Evolutionary conservation across 2,797 vertebrate genomes (phyloP).

Genomic region (Rhabdomys pumilio): DNA sequence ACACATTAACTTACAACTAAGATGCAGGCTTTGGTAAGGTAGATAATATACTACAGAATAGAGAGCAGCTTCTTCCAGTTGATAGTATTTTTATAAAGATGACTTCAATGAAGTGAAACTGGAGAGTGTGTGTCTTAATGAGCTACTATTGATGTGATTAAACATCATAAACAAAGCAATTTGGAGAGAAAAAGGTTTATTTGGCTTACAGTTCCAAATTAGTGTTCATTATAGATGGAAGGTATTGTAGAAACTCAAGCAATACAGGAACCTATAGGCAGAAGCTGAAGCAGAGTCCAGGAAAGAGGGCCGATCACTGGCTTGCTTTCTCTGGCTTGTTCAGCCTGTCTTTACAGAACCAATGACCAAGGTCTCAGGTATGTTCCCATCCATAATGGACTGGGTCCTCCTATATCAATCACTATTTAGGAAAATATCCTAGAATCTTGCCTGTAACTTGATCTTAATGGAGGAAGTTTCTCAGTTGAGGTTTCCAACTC

Average conservation of each 20-base stretch:
- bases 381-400: neutral
- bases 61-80: neutral
- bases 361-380: neutral
- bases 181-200: neutral
- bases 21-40: neutral
- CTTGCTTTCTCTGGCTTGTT: neutral
- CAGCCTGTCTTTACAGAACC: neutral
- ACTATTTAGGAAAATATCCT: neutral
- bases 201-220: neutral
- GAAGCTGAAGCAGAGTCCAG: too few relatives aligned
- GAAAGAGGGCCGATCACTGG: neutral
- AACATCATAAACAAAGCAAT: neutral
- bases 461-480: neutral
- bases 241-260: neutral
- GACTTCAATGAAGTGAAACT: neutral
- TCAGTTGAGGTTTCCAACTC: neutral
- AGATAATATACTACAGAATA: neutral
- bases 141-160: neutral
- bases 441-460: neutral
- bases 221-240: neutral
- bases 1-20: neutral
- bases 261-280: neutral
- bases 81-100: neutral
- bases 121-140: neutral
- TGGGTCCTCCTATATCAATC: neutral